A percentile compares a stretch with the other conserved stretches of the same genome.
Evolutionary conservation across 1,140 invertebrate genomes (phyloP).

Genomic region (Pseudomyrmex dendroicus): DNA sequence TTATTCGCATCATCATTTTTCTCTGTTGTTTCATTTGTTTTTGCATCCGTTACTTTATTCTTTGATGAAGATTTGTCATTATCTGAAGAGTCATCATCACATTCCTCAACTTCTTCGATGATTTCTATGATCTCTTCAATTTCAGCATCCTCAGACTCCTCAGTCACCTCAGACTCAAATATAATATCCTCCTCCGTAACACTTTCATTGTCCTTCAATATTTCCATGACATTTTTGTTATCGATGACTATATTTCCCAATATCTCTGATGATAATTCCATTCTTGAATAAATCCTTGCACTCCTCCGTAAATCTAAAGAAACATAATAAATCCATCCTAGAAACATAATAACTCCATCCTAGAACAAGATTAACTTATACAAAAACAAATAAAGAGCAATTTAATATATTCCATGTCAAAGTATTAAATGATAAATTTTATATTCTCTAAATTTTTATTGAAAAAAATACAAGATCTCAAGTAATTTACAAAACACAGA

Average conservation of each 20-base stretch:
- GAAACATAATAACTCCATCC: neutral
- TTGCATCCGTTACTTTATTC: neutral
- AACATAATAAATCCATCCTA: too few species aligned
- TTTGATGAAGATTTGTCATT: conserved; percentile 23
- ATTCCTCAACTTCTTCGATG: conserved; percentile 78
- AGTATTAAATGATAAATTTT: too few species aligned
- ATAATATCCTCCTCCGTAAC: conserved; percentile 76
- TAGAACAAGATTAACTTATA: neutral
- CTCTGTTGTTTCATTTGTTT: conserved; percentile 21
- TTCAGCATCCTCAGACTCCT: conserved; percentile 69
- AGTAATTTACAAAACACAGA: too few species aligned
- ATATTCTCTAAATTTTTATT: too few species aligned
- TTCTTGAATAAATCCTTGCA: neutral
- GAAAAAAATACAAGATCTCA: too few species aligned
- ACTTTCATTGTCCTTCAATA: conserved; percentile 72
- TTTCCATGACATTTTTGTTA: conserved; percentile 76
- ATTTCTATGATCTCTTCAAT: conserved; percentile 79
- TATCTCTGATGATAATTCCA: conserved; percentile 66
- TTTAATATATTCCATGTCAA: neutral
- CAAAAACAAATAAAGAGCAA: neutral
- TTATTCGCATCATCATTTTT: conserved; percentile 38
- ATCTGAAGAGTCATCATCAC: conserved; percentile 59
- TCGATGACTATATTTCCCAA: conserved; percentile 63
- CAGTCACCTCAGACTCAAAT: conserved; percentile 75
- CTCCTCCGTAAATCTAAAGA: neutral